Conservation (phyloP, 2,113 vertebrate genomes). For the Gopherus evgoodei region DNA sequence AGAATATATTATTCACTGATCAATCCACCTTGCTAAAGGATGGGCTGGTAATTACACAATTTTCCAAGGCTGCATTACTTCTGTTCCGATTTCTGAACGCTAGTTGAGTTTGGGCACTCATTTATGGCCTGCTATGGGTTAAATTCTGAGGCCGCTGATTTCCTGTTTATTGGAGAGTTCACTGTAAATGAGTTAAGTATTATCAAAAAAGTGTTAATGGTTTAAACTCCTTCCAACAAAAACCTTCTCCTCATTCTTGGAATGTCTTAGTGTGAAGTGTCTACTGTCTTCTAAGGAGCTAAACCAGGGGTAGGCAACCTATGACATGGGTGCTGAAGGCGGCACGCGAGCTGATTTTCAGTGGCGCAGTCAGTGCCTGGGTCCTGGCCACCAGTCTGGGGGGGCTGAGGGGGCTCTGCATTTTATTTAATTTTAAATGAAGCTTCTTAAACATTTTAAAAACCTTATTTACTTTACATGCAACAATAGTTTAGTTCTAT, state of each 20-base stretch:
- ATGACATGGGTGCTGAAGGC: no score
- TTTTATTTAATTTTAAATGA: no score
- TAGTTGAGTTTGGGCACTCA: not conserved
- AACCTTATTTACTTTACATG: no score
- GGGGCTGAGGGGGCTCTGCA: no score
- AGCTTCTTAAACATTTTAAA: no score
- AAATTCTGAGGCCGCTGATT: not conserved
- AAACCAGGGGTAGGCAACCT: no score
- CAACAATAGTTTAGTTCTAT: no score
- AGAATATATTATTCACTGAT: not conserved
- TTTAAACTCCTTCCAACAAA: not conserved
- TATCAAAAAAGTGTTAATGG: not conserved
- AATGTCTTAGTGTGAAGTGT: not conserved
- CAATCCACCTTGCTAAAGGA: not conserved
- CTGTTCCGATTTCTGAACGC: not conserved
- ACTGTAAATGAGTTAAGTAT: not conserved
- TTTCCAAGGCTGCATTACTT: not conserved
- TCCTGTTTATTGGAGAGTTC: not conserved
- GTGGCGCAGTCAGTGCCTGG: no score
- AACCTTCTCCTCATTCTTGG: not conserved
- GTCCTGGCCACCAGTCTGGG: no score
- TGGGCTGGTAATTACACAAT: not conserved
- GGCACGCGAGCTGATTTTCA: no score
- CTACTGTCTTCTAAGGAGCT: not conserved
- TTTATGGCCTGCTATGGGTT: not conserved